Base-by-base conservation (phyloP, 2,113 vertebrate genomes). In the Aythya baeri region DNA sequence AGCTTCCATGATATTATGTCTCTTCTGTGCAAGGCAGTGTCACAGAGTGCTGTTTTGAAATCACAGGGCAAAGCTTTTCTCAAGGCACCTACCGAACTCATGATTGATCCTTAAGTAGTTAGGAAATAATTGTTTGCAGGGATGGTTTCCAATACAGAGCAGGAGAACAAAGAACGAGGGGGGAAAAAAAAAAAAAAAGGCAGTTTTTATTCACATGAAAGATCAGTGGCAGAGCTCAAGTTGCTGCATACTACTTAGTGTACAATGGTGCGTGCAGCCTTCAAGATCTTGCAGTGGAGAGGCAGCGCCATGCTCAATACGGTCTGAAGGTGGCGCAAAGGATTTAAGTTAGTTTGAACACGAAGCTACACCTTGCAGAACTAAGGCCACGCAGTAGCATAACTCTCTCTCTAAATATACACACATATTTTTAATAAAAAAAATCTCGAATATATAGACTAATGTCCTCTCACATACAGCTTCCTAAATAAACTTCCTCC, bases 311-410 rank as follows among this genome's bases (percentile, higher is more conserved):
- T 94, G 93, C 90, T 72, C 68, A 86, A 17, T 11, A 1, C 72
- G 26, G 86, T 67, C 96, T 92, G 94, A 31, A 96, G 95, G 26
- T 93, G 91, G 96, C 94, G 80, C 55, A 77, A 55, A 2, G 29
- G 86, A 5, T 67, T 96, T 88, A 90, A 70, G 63, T 74, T 85
- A 14, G 12, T 4, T 57, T 75, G 46, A 31, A 12, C 4, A 1
- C 27, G 31, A 88, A 73, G 38, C 3, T 15, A 25, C 21, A 25
- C 9, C 5, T 5, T 17, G 11, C 31, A 29, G 83, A 68, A 73
- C 49, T 20, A 66, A 66, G 49, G 21, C 17, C 71, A 29, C 6
- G 14, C 10, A 26, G 59, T 50, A 58, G 1, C 23, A 7, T 20
- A 13, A 88, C 2, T 38, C 2, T 38, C 18, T 54, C 10, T 73